Percentiles rank a stretch among this genome's conserved stretches.
phyloP scores from a whole-genome alignment of 2,888 invertebrate species.

The Merodon equestris region DNA sequence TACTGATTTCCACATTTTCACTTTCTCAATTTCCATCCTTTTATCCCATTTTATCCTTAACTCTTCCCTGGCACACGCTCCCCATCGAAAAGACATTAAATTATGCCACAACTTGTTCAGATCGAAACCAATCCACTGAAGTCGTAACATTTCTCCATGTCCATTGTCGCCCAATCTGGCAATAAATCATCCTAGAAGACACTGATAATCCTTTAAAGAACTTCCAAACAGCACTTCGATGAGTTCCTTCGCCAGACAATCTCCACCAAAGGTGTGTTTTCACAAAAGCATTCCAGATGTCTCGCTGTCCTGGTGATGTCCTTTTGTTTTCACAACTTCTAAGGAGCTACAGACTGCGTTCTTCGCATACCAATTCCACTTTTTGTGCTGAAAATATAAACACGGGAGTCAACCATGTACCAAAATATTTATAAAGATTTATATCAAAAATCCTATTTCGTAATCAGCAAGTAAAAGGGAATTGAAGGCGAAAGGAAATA shows the following conservation, averaged over 20 bases:
- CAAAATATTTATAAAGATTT: slow-evolving; percentile 61
- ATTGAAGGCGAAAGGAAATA: slow-evolving; percentile 4
- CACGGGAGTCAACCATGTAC: slow-evolving; percentile 57
- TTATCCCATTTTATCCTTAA: too few species aligned
- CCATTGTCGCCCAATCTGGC: slow-evolving; percentile 6
- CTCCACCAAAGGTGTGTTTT: slow-evolving; percentile 35
- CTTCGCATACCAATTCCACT: slow-evolving; percentile 46
- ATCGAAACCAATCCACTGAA: slow-evolving; percentile 23
- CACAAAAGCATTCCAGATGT: slow-evolving; percentile 41
- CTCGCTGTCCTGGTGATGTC: background rate
- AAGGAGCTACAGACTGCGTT: slow-evolving; percentile 49
- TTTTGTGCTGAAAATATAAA: slow-evolving; percentile 42
- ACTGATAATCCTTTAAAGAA: slow-evolving; percentile 65
- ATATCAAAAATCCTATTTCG: slow-evolving; percentile 43
- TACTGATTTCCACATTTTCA: slow-evolving; percentile 39
- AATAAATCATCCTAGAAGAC: slow-evolving; percentile 52
- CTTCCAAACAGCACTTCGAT: slow-evolving; percentile 66
- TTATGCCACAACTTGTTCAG: slow-evolving; percentile 62
- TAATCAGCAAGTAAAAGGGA: background rate
- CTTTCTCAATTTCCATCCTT: too few species aligned
- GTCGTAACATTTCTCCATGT: background rate
- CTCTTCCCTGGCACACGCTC: slow-evolving; percentile 53
- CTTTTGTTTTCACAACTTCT: background rate
- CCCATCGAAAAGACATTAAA: slow-evolving; percentile 63
- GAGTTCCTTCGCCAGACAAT: slow-evolving; percentile 16